Conservation (phyloP, 2,888 invertebrate species). For the Andrena camellia region DNA sequence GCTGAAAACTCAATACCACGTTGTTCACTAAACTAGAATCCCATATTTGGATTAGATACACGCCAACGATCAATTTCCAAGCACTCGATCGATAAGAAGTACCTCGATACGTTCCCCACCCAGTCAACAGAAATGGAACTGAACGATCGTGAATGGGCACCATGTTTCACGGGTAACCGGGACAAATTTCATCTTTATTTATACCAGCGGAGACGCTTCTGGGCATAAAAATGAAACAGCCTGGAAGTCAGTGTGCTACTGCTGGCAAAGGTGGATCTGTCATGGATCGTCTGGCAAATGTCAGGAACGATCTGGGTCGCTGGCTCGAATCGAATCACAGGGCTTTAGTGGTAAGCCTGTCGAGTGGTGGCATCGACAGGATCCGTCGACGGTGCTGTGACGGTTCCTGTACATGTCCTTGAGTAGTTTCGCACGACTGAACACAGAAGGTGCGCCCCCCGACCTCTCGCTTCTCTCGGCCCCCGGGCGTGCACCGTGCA, state of each 20-base stretch:
- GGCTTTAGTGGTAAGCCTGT: constrained; percentile 69
- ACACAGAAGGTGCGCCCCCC: constrained; percentile 45
- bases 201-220: background rate
- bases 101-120: background rate
- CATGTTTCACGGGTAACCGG: background rate
- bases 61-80: background rate
- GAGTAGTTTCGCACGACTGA: constrained; percentile 69
- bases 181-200: constrained; percentile 52
- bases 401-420: constrained; percentile 65
- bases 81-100: background rate
- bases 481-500: background rate
- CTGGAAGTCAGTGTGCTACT: constrained; percentile 40
- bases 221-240: constrained; percentile 34
- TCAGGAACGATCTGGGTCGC: constrained; percentile 67
- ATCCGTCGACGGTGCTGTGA: constrained; percentile 62
- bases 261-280: constrained; percentile 51
- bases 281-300: constrained; percentile 66
- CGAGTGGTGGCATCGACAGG: constrained; percentile 67
- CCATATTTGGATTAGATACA: background rate
- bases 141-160: background rate
- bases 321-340: constrained; percentile 75
- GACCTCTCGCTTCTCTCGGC: background rate
- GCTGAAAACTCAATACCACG: background rate
- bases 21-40: background rate
- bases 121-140: background rate